Evolutionary conservation across 1,140 invertebrate species (phyloP).

Genomic region (Zaprionus kolodkinae): DNA sequence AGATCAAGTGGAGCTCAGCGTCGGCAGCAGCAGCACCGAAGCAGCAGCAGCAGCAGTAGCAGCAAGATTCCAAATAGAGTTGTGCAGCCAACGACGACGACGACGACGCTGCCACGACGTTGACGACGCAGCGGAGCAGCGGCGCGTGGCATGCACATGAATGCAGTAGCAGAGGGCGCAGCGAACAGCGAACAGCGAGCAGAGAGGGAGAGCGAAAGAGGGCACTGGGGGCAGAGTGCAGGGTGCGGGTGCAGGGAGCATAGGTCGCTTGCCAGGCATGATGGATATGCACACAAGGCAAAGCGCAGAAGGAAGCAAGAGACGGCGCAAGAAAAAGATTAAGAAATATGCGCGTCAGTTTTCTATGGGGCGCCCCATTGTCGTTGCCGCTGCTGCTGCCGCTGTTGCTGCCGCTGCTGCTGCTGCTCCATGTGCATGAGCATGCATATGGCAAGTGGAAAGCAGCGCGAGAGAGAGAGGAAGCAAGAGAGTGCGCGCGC

Average conservation of each 20-base stretch:
- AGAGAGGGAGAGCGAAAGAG: constrained; percentile 1
- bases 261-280: constrained; percentile 71
- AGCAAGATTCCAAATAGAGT: constrained; percentile 75
- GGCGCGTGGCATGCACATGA: constrained; percentile 72
- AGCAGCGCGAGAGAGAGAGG: neutral
- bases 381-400: constrained; percentile 34
- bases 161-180: constrained; percentile 47
- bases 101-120: constrained; percentile 41
- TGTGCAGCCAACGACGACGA: constrained; percentile 49
- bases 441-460: constrained; percentile 65
- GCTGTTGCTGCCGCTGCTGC: constrained; percentile 5
- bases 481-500: neutral
- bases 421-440: constrained; percentile 55
- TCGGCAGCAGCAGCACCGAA: constrained; percentile 40
- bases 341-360: constrained; percentile 70
- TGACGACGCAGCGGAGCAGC: constrained; percentile 71
- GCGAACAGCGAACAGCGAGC: neutral
- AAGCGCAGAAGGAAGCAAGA: constrained; percentile 17
- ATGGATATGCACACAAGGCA: constrained; percentile 69
- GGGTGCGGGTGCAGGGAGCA: constrained; percentile 36
- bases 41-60: constrained; percentile 15
- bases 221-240: constrained; percentile 2
- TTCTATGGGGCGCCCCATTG: constrained; percentile 56
- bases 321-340: constrained; percentile 70
- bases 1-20: constrained; percentile 81